Evolutionary conservation across 1,140 invertebrate species (phyloP), one percentile per base, ranked within the genome.

Genomic region (Plutomurus gul): DNA sequence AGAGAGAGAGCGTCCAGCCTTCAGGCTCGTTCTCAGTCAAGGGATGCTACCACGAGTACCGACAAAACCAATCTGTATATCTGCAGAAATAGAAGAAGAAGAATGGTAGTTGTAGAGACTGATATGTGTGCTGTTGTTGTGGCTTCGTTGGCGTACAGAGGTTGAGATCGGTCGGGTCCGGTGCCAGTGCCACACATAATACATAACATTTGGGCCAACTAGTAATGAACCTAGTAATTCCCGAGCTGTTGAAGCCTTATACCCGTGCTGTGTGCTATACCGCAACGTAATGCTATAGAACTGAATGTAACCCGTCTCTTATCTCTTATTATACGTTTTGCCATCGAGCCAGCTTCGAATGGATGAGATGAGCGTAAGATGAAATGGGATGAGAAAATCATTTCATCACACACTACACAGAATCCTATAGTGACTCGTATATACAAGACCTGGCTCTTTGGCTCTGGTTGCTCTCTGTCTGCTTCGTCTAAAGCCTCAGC

Each of bases 321-420:
- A n/a, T n/a, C n/a, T n/a, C n/a, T n/a, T n/a, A 65, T 65, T 65
- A 65, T 65, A 65, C 27, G 13, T 13, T 18, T 33, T 33, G 51
- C 33, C 27, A 65, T 65, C 30, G 27, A 65, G 56, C 13, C 27
- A 16, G 51, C 27, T 22, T 16, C 30, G 27, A 65, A 65, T 65
- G 56, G 56, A 65, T 65, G 56, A 33, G 56, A 65, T 27, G 16
- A 65, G 56, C 56, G 30, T 65, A 65, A 65, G 56, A 65, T 30
- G 51, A 60, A 30, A 60, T 65, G 56, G 27, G 56, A 65, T 65
- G 56, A 65, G 56, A 65, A 30, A 65, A 65, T 65, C 56, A 65
- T 65, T 30, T 65, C 56, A 65, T 65, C 56, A 65, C 46, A 49
- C 56, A 65, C 56, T 30, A 65, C 27, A 65, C 56, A 65, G 13